Evolutionary conservation across 2,113 vertebrate species (phyloP).

Genomic region (Manacus vitellinus): DNA sequence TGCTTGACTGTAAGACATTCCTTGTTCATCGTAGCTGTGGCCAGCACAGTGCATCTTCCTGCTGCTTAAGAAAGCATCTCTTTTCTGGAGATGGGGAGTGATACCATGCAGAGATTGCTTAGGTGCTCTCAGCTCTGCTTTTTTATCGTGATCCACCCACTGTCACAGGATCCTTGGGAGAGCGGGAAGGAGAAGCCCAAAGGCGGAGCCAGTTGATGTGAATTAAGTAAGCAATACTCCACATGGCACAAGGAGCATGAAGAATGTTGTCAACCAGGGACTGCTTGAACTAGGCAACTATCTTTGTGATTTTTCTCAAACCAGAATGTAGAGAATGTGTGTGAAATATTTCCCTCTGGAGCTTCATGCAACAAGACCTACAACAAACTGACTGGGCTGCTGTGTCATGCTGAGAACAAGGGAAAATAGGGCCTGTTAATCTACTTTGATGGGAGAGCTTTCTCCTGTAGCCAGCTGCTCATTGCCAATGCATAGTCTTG

Average conservation of each 20-base stretch:
- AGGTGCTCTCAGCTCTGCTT: background rate
- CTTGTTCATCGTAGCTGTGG: background rate
- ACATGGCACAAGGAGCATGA: background rate
- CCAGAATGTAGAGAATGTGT: background rate
- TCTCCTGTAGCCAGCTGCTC: background rate
- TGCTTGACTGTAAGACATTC: background rate
- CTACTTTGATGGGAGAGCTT: background rate
- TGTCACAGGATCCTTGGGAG: background rate
- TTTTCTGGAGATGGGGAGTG: background rate
- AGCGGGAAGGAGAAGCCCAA: background rate
- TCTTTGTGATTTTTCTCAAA: background rate
- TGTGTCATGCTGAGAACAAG: background rate
- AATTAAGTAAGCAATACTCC: background rate
- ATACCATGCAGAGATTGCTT: background rate
- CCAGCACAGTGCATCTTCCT: background rate
- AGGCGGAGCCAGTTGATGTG: background rate
- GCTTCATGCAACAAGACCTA: background rate
- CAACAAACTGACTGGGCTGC: background rate
- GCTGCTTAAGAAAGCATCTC: background rate
- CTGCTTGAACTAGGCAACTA: background rate
- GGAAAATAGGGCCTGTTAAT: background rate
- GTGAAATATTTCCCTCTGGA: background rate
- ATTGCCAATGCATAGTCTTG: background rate
- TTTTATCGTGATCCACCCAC: background rate
- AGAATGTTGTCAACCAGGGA: conserved; percentile 1